Base-by-base conservation (phyloP, 1,140 invertebrate genomes). In the Yoshiicerus persimilis region DNA sequence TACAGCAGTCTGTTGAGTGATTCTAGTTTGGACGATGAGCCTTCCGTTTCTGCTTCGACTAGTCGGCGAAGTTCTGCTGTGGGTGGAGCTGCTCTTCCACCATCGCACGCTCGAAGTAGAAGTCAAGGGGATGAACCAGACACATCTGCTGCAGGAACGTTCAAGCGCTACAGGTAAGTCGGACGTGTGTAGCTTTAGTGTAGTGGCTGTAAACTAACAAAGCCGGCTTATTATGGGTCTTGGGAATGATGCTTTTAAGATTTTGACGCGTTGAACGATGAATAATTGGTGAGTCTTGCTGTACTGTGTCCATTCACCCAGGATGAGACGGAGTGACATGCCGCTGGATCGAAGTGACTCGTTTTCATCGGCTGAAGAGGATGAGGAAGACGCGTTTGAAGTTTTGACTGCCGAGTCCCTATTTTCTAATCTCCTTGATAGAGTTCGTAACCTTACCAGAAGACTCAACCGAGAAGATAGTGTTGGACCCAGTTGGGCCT, bases 321-420 rank as follows among this genome's bases (percentile, higher is more conserved):
- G 86, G 70, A 77, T 66, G 84, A 62, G 66, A 75, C 66, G 64
- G 41, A 87, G 77, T 56, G 27, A 64, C 23, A 83, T 47, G 41
- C 86, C 88, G 39, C 92, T 96, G 80, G 95, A 96, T 89, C 94
- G 95, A 87, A 95, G 94, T 85, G 96, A 97, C 92, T 97, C 96
- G 86, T 94, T 97, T 56, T 97, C 96, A 91, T 97, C 96, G 13
- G 96, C 96, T 62, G 96, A 97, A 91, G 91, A 92, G 66, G 92
- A 92, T 77, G 92, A 92, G 25, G 96, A 97, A 88, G 97, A 97
- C 92, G 96, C 96, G 88, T 97, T 98, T 93, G 96, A 97, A 92
- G 94, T 97, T 87, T 93, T 97, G 66, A 97, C 97, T 3, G 96
- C 97, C 1, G 97, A 97, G 93, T 97, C 97, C 92, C 93, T 98